These are phyloP conservation scores for Rhopalosiphum padi DNA, from an alignment of 1,140 invertebrate species.

Conservation along the genomic window DNA sequence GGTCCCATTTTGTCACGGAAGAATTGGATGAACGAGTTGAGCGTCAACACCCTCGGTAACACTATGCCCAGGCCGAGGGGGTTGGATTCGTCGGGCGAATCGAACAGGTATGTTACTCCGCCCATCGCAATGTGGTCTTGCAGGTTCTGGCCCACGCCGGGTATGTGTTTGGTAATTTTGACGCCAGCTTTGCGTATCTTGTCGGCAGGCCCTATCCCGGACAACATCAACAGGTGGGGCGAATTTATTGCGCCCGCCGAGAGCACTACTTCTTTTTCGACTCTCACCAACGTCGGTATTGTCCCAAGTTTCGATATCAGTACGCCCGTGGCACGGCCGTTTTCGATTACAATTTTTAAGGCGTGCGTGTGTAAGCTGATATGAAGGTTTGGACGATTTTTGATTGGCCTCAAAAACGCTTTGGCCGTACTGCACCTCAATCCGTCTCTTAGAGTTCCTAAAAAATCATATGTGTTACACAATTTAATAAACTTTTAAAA, in stretches of 20 bases:
- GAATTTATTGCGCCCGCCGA: conserved; percentile 76
- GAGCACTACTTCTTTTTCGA: conserved; percentile 75
- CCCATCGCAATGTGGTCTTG: conserved; percentile 78
- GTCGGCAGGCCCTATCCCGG: conserved; percentile 74
- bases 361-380: conserved; percentile 68
- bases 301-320: conserved; percentile 67
- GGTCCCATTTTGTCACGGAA: conserved; percentile 67
- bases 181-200: conserved; percentile 70
- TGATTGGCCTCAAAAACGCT: conserved; percentile 80
- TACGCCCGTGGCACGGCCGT: conserved; percentile 70
- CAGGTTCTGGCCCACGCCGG: conserved; percentile 82
- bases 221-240: conserved; percentile 82
- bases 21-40: conserved; percentile 68
- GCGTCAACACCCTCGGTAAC: conserved; percentile 67
- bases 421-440: conserved; percentile 69
- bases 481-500: not conserved
- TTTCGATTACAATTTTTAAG: conserved; percentile 67
- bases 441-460: conserved; percentile 79
- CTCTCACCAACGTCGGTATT: conserved; percentile 60
- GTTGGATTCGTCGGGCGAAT: conserved; percentile 64
- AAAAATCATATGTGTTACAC: not conserved
- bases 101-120: conserved; percentile 69
- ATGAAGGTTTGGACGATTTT: conserved; percentile 76
- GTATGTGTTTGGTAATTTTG: conserved; percentile 66
- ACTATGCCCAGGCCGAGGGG: conserved; percentile 69